Evolutionary conservation across 2,113 vertebrate genomes (phyloP).

Genomic region (Vulpes vulpes): DNA sequence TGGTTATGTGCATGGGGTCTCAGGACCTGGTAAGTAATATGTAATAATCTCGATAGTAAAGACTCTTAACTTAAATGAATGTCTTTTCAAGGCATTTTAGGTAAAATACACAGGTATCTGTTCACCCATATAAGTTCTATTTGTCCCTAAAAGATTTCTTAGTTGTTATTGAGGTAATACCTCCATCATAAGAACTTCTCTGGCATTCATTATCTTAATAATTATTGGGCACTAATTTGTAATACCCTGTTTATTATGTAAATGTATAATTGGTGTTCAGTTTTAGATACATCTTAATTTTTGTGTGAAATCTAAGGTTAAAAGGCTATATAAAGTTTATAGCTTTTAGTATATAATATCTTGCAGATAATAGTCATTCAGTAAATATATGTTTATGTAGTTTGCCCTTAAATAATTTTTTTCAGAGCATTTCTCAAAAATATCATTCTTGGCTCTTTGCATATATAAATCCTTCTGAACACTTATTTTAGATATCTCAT

Average conservation of each 20-base stretch:
- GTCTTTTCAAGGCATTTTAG: neutral
- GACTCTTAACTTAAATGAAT: neutral
- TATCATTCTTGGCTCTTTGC: neutral
- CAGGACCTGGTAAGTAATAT: conserved; percentile 94
- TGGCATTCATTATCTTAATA: neutral
- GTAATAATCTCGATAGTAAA: conserved; percentile 19
- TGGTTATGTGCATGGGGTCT: conserved; percentile 97
- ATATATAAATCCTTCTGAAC: conserved; percentile 2
- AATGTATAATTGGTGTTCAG: neutral
- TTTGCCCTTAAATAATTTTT: conserved; percentile 30
- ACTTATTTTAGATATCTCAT: neutral
- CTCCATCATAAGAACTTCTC: neutral
- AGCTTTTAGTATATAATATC: neutral
- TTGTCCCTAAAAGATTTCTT: neutral
- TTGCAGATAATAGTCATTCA: neutral
- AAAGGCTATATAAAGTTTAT: conserved; percentile 29
- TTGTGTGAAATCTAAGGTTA: conserved; percentile 9
- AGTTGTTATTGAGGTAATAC: neutral
- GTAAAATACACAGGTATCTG: neutral
- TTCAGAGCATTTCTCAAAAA: conserved; percentile 5
- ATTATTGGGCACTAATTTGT: conserved; percentile 45
- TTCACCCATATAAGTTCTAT: neutral
- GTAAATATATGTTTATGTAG: neutral
- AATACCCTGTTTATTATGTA: neutral
- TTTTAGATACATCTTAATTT: conserved; percentile 17